A percentile compares a stretch with the other conserved stretches of the same genome.
Conservation (phyloP, 1,140 invertebrate genomes). For the Lepidurus arcticus region DNA sequence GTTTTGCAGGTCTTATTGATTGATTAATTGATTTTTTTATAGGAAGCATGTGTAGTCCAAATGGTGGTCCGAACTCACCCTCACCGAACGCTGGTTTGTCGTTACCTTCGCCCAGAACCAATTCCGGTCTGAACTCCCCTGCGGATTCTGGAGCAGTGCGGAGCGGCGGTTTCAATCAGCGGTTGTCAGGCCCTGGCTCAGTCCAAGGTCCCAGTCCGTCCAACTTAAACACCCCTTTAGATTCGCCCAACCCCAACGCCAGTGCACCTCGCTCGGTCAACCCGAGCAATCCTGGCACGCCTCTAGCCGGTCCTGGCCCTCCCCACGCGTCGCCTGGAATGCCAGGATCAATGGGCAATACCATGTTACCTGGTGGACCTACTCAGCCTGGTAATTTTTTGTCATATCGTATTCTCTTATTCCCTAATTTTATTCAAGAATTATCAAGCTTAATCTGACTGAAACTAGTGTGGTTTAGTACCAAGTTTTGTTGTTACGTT, state of each 20-base stretch:
- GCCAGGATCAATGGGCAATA: constrained; percentile 36
- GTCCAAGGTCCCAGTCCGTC: constrained; percentile 52
- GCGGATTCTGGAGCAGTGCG: constrained; percentile 50
- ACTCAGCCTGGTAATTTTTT: constrained; percentile 40
- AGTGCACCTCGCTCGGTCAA: constrained; percentile 46
- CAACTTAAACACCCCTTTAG: constrained; percentile 47
- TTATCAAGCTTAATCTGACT: not conserved
- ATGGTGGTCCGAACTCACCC: constrained; percentile 42
- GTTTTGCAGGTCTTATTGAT: not conserved
- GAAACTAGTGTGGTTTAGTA: not conserved
- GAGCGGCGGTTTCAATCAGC: constrained; percentile 39
- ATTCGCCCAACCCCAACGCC: constrained; percentile 45
- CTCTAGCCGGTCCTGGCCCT: constrained; percentile 48
- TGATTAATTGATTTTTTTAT: constrained; percentile 35
- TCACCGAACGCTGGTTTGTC: constrained; percentile 49
- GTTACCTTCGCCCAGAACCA: constrained; percentile 49
- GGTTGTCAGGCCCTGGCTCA: constrained; percentile 24
- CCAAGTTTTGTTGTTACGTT: constrained; percentile 30
- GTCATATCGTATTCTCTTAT: constrained; percentile 19
- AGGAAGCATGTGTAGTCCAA: constrained; percentile 38
- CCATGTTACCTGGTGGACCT: constrained; percentile 41
- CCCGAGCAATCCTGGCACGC: constrained; percentile 64
- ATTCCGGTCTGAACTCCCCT: constrained; percentile 63
- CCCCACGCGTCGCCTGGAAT: constrained; percentile 47
- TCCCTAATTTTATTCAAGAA: constrained; percentile 26